Conservation (phyloP, 2,797 vertebrate species). For the Notolabrus celidotus region DNA sequence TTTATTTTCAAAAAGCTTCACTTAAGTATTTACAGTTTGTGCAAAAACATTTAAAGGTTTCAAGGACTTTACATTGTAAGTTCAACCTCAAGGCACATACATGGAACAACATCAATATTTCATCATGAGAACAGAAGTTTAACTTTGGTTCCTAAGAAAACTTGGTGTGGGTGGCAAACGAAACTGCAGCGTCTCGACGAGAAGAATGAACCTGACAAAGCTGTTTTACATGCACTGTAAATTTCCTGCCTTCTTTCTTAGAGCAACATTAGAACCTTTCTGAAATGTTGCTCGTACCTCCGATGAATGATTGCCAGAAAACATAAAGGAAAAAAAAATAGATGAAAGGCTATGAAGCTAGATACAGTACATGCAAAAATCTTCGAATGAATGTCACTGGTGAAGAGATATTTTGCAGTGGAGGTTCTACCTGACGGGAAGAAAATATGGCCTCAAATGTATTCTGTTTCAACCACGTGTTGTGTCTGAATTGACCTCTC, state of each 20-base stretch:
- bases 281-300: constrained; percentile 11
- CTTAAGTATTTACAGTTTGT: constrained; percentile 90
- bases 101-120: constrained; percentile 88
- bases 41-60: constrained; percentile 92
- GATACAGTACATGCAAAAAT: constrained; percentile 75
- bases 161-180: constrained; percentile 66
- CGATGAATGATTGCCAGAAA: constrained; percentile 24
- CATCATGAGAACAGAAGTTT: constrained; percentile 83
- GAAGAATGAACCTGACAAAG: constrained; percentile 50
- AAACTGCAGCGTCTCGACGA: constrained; percentile 66
- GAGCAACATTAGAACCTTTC: constrained; percentile 35
- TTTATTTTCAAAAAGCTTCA: constrained; percentile 90
- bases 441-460: constrained; percentile 45
- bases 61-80: constrained; percentile 90
- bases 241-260: constrained; percentile 47
- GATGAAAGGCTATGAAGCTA: constrained; percentile 62
- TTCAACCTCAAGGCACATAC: constrained; percentile 92
- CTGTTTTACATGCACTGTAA: constrained; percentile 74
- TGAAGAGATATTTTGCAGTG: constrained; percentile 59
- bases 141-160: constrained; percentile 88
- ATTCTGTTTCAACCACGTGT: constrained; percentile 48
- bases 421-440: constrained; percentile 49
- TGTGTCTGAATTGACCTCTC: constrained; percentile 64
- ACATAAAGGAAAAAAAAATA: constrained; percentile 33
- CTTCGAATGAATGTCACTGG: constrained; percentile 57